These are phyloP conservation scores for Albula goreensis DNA, from an alignment of 2,113 vertebrate species.

Conservation along the genomic window DNA sequence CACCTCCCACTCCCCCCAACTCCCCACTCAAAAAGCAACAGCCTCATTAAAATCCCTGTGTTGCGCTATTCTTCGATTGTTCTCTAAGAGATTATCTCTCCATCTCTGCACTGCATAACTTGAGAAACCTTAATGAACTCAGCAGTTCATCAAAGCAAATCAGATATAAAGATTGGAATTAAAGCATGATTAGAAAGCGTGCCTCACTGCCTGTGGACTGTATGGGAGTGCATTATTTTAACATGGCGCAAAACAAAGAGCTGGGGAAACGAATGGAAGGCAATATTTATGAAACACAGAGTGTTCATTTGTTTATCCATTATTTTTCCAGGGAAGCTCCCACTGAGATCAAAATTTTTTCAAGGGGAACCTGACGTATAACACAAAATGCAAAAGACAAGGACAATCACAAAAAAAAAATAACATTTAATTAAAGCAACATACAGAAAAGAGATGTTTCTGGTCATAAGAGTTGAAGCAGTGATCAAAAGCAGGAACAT, in stretches of 20 bases:
- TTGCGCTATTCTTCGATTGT: neutral
- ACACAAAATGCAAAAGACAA: no score
- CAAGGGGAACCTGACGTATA: no score
- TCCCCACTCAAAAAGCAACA: neutral
- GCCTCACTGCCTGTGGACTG: neutral
- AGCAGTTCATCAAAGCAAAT: neutral
- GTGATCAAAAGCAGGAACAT: no score
- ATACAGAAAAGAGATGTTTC: no score
- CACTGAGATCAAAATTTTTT: no score
- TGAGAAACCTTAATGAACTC: slow-evolving; percentile 5
- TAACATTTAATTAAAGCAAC: no score
- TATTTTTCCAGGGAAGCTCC: no score
- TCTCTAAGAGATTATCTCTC: neutral
- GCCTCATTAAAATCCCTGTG: neutral
- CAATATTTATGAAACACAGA: neutral
- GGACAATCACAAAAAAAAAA: no score
- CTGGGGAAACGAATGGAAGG: neutral
- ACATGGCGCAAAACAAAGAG: neutral
- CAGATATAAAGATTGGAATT: slow-evolving; percentile 7
- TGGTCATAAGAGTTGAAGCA: no score
- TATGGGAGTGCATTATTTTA: neutral
- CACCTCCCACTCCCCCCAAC: no score
- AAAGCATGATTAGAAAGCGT: neutral
- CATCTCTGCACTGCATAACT: neutral
- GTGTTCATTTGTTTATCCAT: no score